Conservation (phyloP, 1,140 invertebrate species). For the Diachasmimorpha longicaudata region DNA sequence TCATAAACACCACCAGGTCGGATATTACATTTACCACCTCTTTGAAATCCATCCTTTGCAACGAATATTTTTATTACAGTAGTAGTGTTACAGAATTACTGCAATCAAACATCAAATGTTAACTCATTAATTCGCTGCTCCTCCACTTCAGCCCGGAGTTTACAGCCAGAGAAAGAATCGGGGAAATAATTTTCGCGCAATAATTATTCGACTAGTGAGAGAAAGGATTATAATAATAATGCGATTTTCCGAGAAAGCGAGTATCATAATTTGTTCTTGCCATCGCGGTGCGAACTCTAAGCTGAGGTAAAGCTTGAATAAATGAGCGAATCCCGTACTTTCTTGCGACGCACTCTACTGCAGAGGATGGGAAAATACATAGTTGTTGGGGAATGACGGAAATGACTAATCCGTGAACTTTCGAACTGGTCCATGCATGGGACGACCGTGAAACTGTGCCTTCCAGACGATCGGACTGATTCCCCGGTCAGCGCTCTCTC, state of each 20-base stretch:
- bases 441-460: background rate
- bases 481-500: background rate
- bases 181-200: background rate
- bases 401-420: background rate
- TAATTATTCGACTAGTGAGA: background rate
- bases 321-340: background rate
- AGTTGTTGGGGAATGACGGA: background rate
- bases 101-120: background rate
- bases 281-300: background rate
- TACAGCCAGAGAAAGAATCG: background rate
- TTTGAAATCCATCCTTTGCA: constrained; percentile 37
- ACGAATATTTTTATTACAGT: background rate
- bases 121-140: background rate
- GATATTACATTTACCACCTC: constrained; percentile 32
- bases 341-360: background rate
- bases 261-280: background rate
- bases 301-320: background rate
- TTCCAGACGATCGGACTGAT: background rate
- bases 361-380: background rate
- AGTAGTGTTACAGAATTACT: no score
- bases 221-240: background rate
- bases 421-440: background rate
- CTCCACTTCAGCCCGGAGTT: no score
- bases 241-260: background rate
- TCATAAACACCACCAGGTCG: constrained; percentile 45